Conservation (phyloP, 2,113 vertebrate species). For the Neogobius melanostomus region DNA sequence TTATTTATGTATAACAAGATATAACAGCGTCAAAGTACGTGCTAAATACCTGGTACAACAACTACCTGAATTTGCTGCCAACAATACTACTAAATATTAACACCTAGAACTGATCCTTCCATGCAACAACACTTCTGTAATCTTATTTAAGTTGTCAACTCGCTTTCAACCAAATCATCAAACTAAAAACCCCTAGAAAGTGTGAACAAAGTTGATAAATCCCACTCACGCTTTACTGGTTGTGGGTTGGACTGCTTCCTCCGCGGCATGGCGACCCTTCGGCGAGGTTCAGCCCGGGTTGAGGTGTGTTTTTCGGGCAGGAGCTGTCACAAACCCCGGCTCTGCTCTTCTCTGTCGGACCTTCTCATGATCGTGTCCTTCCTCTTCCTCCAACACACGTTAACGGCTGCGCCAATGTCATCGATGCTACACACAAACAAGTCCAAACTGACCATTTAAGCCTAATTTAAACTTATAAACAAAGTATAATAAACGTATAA, state of each 20-base stretch:
- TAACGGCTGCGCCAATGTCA: conserved; percentile 32
- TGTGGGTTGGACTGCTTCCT: conserved; percentile 92
- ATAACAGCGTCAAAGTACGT: too few relatives aligned
- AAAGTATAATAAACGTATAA: background rate
- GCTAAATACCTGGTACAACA: too few relatives aligned
- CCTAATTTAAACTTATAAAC: background rate
- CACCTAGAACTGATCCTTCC: background rate
- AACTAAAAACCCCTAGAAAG: background rate
- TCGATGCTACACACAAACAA: conserved; percentile 13
- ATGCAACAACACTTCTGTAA: background rate
- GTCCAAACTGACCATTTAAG: background rate
- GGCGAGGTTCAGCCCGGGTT: conserved; percentile 23
- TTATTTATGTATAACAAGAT: too few relatives aligned
- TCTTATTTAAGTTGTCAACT: background rate
- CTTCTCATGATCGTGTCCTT: conserved; percentile 47
- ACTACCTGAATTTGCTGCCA: too few relatives aligned
- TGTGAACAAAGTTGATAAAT: too few relatives aligned
- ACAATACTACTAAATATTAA: too few relatives aligned
- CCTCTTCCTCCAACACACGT: conserved; percentile 60
- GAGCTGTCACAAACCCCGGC: conserved; percentile 36
- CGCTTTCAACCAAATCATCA: background rate
- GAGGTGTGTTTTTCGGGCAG: conserved; percentile 34
- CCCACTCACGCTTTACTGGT: conserved; percentile 84
- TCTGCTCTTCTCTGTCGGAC: conserved; percentile 55
- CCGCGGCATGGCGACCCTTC: conserved; percentile 82